Evolutionary conservation across 2,888 invertebrate species (phyloP).

Genomic region (Chorisops tibialis): DNA sequence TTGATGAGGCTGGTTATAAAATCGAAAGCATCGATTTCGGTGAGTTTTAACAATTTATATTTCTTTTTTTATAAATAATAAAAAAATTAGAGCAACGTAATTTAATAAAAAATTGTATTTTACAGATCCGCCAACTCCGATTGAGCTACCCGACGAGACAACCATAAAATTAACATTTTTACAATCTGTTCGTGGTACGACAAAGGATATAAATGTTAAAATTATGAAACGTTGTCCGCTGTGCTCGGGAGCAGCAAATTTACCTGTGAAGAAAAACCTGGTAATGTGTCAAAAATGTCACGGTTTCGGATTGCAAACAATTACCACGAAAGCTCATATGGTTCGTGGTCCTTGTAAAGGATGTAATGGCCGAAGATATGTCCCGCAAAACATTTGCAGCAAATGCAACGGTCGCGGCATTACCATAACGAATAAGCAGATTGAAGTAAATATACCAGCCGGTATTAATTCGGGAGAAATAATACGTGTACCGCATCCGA

Average conservation of each 20-base stretch:
- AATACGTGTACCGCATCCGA: conserved; percentile 42
- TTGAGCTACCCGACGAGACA: conserved; percentile 37
- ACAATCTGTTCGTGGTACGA: conserved; percentile 45
- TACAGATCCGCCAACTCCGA: conserved; percentile 35
- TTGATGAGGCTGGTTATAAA: conserved; percentile 5
- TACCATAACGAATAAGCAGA: conserved; percentile 38
- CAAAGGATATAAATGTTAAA: conserved; percentile 41
- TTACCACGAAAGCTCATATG: conserved; percentile 39
- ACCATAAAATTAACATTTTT: conserved; percentile 38
- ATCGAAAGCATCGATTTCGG: neutral
- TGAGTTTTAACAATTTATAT: neutral
- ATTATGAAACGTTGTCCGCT: conserved; percentile 42
- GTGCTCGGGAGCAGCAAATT: conserved; percentile 44
- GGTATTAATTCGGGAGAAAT: conserved; percentile 44
- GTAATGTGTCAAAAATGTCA: conserved; percentile 47
- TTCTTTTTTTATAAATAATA: neutral
- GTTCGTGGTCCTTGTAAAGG: conserved; percentile 39
- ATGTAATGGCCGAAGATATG: conserved; percentile 44
- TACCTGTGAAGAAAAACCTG: conserved; percentile 37
- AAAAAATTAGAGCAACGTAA: neutral
- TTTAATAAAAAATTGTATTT: neutral
- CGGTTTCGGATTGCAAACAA: conserved; percentile 43
- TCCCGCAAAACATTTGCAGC: conserved; percentile 43
- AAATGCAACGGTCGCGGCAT: conserved; percentile 45
- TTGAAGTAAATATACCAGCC: conserved; percentile 42